Conservation (phyloP, 2,797 vertebrate species). For the Erithacus rubecula region DNA sequence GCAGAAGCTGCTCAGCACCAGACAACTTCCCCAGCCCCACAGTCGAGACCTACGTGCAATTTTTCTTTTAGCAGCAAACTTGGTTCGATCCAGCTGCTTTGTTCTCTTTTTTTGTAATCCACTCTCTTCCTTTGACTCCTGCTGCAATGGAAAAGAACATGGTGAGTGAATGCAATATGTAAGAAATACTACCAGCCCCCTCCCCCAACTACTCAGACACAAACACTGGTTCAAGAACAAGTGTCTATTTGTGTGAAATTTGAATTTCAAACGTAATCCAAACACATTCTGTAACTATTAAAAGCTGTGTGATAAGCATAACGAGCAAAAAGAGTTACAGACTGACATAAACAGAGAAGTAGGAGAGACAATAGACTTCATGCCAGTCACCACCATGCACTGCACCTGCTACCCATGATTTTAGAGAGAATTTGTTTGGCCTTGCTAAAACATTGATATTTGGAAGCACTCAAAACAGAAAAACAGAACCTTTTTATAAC, state of each 20-base stretch:
- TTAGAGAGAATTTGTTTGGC: conserved; percentile 40
- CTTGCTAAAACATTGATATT: not conserved
- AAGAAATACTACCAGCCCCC: conserved; percentile 16
- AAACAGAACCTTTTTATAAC: not conserved
- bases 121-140: conserved; percentile 75
- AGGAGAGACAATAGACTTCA: conserved; percentile 63
- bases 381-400: conserved; percentile 55
- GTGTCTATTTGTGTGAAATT: conserved; percentile 50
- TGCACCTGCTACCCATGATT: conserved; percentile 58
- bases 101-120: conserved; percentile 72
- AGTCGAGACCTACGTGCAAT: conserved; percentile 77
- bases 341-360: conserved; percentile 60
- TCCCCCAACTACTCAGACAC: not conserved
- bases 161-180: conserved; percentile 30
- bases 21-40: not conserved
- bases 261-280: conserved; percentile 67
- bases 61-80: conserved; percentile 76
- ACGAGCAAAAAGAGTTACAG: conserved; percentile 64
- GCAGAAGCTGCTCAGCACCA: not conserved
- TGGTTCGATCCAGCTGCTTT: conserved; percentile 71
- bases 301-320: conserved; percentile 66
- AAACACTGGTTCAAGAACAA: conserved; percentile 49
- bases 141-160: conserved; percentile 65
- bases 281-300: conserved; percentile 67
- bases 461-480: conserved; percentile 1